A percentile compares a stretch with the other conserved stretches of the same genome.
Evolutionary conservation across 2,113 vertebrate species (phyloP).

Genomic region (Saccopteryx leptura): DNA sequence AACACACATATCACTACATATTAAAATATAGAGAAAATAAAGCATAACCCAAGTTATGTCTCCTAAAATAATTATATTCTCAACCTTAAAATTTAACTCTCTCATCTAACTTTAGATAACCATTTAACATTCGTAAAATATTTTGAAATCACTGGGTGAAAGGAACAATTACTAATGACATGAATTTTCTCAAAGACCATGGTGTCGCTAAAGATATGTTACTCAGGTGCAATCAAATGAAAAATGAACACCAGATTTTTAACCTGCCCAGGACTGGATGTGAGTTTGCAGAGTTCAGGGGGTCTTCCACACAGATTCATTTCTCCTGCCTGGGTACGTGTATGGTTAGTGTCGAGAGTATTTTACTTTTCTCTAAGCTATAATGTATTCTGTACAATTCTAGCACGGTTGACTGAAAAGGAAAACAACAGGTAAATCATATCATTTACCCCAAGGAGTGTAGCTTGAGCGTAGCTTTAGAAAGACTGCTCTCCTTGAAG

Average conservation of each 20-base stretch:
- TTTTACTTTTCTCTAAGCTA: constrained; percentile 68
- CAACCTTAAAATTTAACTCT: constrained; percentile 32
- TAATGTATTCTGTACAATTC: neutral
- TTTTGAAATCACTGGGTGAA: constrained; percentile 57
- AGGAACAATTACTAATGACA: constrained; percentile 49
- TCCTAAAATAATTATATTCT: constrained; percentile 57
- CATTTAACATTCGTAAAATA: constrained; percentile 60
- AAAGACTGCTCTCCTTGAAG: constrained; percentile 52
- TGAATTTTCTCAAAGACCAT: constrained; percentile 41
- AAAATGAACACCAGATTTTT: constrained; percentile 51
- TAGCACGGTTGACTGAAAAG: neutral
- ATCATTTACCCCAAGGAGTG: neutral
- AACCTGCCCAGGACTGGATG: constrained; percentile 2
- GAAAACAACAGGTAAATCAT: constrained; percentile 75
- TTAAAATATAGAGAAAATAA: constrained; percentile 22
- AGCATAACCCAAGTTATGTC: neutral
- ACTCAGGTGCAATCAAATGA: neutral
- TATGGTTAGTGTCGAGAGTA: rapidly evolving
- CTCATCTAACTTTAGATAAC: constrained; percentile 30
- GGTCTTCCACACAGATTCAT: neutral
- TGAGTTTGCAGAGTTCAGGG: constrained; percentile 38
- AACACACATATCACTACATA: neutral
- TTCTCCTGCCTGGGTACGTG: neutral
- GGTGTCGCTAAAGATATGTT: neutral
- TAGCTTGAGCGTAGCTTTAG: constrained; percentile 54